phyloP scores from a whole-genome alignment of 2,888 invertebrate genomes.

The Euplagia quadripunctaria region DNA sequence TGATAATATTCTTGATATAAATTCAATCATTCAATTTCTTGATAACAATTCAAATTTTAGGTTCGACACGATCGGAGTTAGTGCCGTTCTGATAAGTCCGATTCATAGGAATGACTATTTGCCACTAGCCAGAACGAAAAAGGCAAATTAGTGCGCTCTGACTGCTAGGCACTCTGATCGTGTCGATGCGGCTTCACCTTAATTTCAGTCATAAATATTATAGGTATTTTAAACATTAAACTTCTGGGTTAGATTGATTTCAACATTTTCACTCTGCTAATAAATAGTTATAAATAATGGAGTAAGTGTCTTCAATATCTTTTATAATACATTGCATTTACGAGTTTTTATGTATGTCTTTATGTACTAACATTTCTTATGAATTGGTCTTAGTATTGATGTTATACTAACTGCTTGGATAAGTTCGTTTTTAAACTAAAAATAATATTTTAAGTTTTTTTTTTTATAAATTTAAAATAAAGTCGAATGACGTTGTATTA shows the following conservation, averaged over 20 bases:
- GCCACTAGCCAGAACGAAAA: too few species aligned
- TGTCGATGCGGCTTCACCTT: too few species aligned
- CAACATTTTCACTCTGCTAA: background rate
- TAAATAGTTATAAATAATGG: background rate
- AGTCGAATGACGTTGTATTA: too few species aligned
- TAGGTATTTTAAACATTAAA: background rate
- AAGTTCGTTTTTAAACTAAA: background rate
- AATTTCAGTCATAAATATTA: background rate
- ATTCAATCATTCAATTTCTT: too few species aligned
- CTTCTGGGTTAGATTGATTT: background rate
- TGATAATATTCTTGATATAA: background rate
- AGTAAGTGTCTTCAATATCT: conserved; percentile 34
- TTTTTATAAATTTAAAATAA: too few species aligned
- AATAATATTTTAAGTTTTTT: too few species aligned
- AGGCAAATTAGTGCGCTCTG: too few species aligned
- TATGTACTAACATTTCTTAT: conserved; percentile 46
- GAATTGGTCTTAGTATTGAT: conserved; percentile 11
- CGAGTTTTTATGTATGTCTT: conserved; percentile 33
- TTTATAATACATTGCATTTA: conserved; percentile 73
- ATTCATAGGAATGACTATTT: too few species aligned
- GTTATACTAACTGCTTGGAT: conserved; percentile 23
- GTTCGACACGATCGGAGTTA: too few species aligned
- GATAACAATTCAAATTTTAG: too few species aligned
- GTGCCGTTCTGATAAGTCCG: too few species aligned
- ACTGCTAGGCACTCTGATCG: too few species aligned